Percentiles rank a stretch among this genome's conserved stretches.
Evolutionary conservation across 1,140 invertebrate species (phyloP).

Genomic region (Halotydeus destructor): DNA sequence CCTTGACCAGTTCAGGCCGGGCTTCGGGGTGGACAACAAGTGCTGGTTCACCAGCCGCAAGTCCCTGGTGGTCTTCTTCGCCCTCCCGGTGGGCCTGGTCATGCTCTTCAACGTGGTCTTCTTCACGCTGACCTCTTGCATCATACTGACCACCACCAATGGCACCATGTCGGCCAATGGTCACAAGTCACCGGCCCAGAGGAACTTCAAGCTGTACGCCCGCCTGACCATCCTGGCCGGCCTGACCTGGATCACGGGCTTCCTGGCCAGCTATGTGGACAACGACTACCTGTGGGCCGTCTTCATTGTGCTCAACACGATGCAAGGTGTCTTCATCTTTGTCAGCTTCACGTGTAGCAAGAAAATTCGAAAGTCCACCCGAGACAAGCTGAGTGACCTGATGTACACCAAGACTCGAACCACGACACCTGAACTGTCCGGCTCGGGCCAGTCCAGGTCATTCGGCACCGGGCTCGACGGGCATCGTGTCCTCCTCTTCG

Average conservation of each 20-base stretch:
- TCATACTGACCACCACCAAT: slow-evolving; percentile 27
- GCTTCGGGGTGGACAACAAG: slow-evolving; percentile 24
- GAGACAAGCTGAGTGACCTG: background rate
- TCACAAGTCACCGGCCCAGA: slow-evolving; percentile 15
- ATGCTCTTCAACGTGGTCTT: slow-evolving; percentile 30
- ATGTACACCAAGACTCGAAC: too few species aligned
- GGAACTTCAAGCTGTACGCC: slow-evolving; percentile 33
- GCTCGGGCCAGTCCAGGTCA: too few species aligned
- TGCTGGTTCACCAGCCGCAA: slow-evolving; percentile 34
- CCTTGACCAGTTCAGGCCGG: slow-evolving; percentile 24
- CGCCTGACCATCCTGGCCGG: slow-evolving; percentile 29
- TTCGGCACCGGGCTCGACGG: too few species aligned
- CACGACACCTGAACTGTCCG: too few species aligned
- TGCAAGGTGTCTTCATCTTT: slow-evolving; percentile 37
- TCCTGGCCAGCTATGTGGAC: slow-evolving; percentile 23
- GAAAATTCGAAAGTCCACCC: background rate
- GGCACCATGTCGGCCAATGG: background rate
- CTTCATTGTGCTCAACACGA: slow-evolving; percentile 33
- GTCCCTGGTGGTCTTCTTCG: slow-evolving; percentile 33
- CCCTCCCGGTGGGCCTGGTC: slow-evolving; percentile 28
- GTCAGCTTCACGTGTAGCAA: slow-evolving; percentile 33
- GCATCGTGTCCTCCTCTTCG: too few species aligned
- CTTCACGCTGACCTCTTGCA: slow-evolving; percentile 31
- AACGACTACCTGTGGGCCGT: slow-evolving; percentile 27
- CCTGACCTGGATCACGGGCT: slow-evolving; percentile 31